phyloP scores from a whole-genome alignment of 2,113 vertebrate species.

The Apteryx mantelli region DNA sequence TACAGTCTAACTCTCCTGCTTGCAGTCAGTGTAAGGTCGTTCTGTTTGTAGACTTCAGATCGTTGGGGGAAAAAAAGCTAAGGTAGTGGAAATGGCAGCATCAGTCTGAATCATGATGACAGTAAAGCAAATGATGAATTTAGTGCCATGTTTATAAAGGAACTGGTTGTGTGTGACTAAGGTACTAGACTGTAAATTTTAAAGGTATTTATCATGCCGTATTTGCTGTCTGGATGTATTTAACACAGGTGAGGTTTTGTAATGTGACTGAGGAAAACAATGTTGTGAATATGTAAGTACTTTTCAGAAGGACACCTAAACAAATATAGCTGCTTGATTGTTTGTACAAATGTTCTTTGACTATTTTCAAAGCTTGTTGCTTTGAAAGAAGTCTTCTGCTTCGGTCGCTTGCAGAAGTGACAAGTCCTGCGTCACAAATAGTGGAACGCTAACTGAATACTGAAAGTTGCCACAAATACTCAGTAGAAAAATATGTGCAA shows the following conservation, averaged over 20 bases:
- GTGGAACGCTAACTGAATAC: not conserved
- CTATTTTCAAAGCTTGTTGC: constrained; percentile 4
- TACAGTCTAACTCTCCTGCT: not conserved
- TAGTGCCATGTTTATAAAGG: not conserved
- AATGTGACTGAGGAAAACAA: not conserved
- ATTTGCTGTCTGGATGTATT: not conserved
- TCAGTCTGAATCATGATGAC: constrained; percentile 14
- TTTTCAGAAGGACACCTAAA: constrained; percentile 23
- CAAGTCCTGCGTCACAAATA: not conserved
- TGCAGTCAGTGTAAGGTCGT: not conserved
- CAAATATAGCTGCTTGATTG: constrained; percentile 13
- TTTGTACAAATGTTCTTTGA: constrained; percentile 43
- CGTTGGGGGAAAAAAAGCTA: not conserved
- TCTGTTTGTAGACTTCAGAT: not conserved
- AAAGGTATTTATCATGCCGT: not conserved
- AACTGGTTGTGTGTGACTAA: not conserved
- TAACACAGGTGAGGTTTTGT: not conserved
- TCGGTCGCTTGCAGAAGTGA: not conserved
- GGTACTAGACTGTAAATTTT: constrained; percentile 8
- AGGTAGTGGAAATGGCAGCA: constrained; percentile 7
- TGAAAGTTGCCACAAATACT: constrained; percentile 24
- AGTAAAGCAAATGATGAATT: constrained; percentile 2
- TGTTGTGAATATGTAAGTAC: not conserved
- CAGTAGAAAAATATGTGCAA: not conserved
- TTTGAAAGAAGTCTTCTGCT: not conserved